Base-by-base conservation (phyloP, 1,140 invertebrate genomes). In the Calliphora vicina region DNA sequence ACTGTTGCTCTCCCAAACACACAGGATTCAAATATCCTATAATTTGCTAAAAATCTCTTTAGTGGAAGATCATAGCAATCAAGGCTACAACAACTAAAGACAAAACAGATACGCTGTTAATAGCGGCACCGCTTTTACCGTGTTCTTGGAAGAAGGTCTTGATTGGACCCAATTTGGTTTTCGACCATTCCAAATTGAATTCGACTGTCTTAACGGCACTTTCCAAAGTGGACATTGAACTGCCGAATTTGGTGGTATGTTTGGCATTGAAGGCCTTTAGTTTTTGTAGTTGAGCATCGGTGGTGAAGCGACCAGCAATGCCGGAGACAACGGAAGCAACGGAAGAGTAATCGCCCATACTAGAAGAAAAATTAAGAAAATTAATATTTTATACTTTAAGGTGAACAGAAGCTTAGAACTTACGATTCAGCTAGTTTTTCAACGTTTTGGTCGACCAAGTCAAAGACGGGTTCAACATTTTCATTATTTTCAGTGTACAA, bases 281-380 rank as follows among this genome's bases (percentile, higher is more conserved):
- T 0, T 87, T 85, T 0, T 85, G 84, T 8, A 91, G 87, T 84
- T 93, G 90, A 35, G 84, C 83, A 78, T 91, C 85, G 35, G 89
- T 91, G 10, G 92, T 86, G 45, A 93, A 91, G 26, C 91, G 91
- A 1, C 85, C 82, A 17, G 91, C 91, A 71, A 93, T 90, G 74
- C 90, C 90, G 67, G 87, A 91, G 9, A 93, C 85, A 4, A 90
- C 90, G 6, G 91, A 90, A 9, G 88, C 85, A 25, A 92, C 88
- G 43, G 91, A 87, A 3, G 90, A 90, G 35, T 91, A 85, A 15
- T 91, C 90, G 61, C 84, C 90, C 89, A 86, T 89, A 81, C 87
- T 88, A n/a, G 29, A 27, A 45, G 15, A 83, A 84, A 42, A 82
- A 23, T 80, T 35, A 35, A 35, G 35, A 8, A 35, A 5, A 35